Evolutionary conservation across 2,888 invertebrate species (phyloP), one percentile per base, ranked within the genome.

Genomic region (Noctuana brunneofusca): DNA sequence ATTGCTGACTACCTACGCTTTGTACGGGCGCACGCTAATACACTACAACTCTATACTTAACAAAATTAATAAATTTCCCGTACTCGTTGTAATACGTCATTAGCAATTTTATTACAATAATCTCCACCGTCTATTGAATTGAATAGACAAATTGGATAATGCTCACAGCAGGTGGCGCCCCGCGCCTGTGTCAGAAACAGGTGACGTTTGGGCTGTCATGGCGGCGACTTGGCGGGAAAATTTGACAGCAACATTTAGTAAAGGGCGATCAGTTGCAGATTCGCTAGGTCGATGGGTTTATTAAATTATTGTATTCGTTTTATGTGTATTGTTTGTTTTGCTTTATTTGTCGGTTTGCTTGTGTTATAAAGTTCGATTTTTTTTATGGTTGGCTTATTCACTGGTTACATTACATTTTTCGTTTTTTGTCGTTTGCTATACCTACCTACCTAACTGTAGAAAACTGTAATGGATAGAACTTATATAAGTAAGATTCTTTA

Each of bases 141-240:
- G 30, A 54, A 41, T 57, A 55, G 64, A 65, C 55, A 66, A 68
- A 66, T 65, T 66, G 65, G 65, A 67, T 66, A 69, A 69, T 63
- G 58, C 49, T 43, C 66, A 12, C 68, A 53, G 63, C 66, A 60
- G 68, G 68, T 30, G 53, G 59, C 59, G 35, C 71, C 66, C 75
- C 73, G 70, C 77, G 67, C 74, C 66, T 71, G 63, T 69, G 83
- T 81, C 83, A 70, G 58, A 60, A 68, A 63, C 85, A 85, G 83
- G 73, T 77, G 75, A 77, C 75, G 68, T 76, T 76, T 75, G 68
- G 41, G 71, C 73, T 70, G 75, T 72, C 73, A 74, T 72, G 69
- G 72, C 71, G 65, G 69, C 64, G 12, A 46, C 8, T 56, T 56
- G 56, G 59, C 53, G 59, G 59, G 59, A 60, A 46, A 60, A 35